Percentiles rank a stretch among this genome's conserved stretches.
These are phyloP conservation scores for Drosophila meridionalis DNA, from an alignment of 2,888 invertebrate species.

Conservation along the genomic window DNA sequence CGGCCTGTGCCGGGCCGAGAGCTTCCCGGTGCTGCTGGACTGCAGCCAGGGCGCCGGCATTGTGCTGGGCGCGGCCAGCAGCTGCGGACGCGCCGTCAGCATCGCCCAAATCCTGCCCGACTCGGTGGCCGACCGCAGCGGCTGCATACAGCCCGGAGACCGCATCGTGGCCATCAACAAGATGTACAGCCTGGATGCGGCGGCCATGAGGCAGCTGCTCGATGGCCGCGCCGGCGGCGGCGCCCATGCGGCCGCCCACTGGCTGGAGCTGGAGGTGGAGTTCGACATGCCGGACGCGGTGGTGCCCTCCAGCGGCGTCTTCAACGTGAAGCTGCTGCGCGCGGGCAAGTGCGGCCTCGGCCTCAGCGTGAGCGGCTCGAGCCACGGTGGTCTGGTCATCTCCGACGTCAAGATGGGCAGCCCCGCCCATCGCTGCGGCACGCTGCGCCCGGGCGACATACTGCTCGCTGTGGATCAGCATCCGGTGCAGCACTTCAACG, in stretches of 20 bases:
- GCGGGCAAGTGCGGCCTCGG: constrained; percentile 91
- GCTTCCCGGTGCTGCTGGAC: constrained; percentile 84
- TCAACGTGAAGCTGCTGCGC: constrained; percentile 94
- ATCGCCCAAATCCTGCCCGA: constrained; percentile 83
- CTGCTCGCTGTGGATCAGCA: constrained; percentile 95
- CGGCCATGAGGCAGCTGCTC: constrained; percentile 86
- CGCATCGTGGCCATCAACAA: constrained; percentile 94
- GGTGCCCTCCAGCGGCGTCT: constrained; percentile 95
- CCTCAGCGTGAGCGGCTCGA: constrained; percentile 92
- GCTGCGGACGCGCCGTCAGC: constrained; percentile 83
- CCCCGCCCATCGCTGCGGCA: constrained; percentile 95
- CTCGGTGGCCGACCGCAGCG: constrained; percentile 87
- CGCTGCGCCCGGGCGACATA: constrained; percentile 93
- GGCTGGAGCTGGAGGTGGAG: constrained; percentile 92
- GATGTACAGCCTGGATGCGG: constrained; percentile 88
- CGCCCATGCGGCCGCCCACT: constrained; percentile 85
- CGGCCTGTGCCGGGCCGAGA: constrained; percentile 84
- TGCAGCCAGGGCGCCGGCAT: constrained; percentile 85
- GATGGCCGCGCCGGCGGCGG: constrained; percentile 69
- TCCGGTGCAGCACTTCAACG: constrained; percentile 87
- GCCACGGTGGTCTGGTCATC: constrained; percentile 89
- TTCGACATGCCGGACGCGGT: constrained; percentile 97
- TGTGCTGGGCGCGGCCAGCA: constrained; percentile 76
- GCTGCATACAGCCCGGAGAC: constrained; percentile 92
- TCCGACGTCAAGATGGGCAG: constrained; percentile 96